phyloP scores from a whole-genome alignment of 2,113 vertebrate species.

The Salvelinus namaycush region DNA sequence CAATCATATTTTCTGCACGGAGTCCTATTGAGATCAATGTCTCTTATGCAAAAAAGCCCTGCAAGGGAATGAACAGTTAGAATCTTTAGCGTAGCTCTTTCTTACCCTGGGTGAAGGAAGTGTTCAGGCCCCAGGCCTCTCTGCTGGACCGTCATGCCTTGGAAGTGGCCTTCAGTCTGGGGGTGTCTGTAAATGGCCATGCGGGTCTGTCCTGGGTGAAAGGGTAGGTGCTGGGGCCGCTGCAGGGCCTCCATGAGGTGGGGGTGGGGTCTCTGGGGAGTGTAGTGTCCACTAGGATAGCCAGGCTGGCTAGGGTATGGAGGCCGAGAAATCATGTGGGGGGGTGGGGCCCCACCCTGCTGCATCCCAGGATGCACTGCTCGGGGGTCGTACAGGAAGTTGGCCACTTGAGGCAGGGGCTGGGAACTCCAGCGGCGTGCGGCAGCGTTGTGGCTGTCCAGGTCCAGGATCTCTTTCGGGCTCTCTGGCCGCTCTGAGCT shows the following conservation, averaged over 20 bases:
- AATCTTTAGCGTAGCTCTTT: no score
- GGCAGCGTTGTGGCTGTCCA: constrained; percentile 92
- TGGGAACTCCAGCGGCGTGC: constrained; percentile 72
- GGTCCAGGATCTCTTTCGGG: constrained; percentile 94
- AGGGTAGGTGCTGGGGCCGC: constrained; percentile 79
- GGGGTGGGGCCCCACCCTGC: constrained; percentile 76
- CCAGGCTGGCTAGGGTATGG: constrained; percentile 73
- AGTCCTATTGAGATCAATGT: no score
- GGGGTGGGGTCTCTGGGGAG: constrained; percentile 78
- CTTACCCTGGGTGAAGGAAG: constrained; percentile 87
- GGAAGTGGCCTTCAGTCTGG: constrained; percentile 85
- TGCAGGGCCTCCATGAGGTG: constrained; percentile 79
- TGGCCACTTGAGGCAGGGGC: constrained; percentile 55
- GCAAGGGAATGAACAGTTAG: not conserved
- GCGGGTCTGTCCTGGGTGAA: constrained; percentile 77
- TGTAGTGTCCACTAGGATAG: constrained; percentile 78
- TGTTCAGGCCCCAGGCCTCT: constrained; percentile 80
- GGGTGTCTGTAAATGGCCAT: constrained; percentile 81
- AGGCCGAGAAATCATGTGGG: constrained; percentile 77
- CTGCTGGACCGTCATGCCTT: constrained; percentile 89
- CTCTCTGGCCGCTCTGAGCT: constrained; percentile 81
- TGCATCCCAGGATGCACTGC: constrained; percentile 77
- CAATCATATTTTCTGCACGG: no score
- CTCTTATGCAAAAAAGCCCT: no score
- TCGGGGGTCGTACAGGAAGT: constrained; percentile 79